Evolutionary conservation across 2,888 invertebrate species (phyloP).

Genomic region (Eupithecia vulgata): DNA sequence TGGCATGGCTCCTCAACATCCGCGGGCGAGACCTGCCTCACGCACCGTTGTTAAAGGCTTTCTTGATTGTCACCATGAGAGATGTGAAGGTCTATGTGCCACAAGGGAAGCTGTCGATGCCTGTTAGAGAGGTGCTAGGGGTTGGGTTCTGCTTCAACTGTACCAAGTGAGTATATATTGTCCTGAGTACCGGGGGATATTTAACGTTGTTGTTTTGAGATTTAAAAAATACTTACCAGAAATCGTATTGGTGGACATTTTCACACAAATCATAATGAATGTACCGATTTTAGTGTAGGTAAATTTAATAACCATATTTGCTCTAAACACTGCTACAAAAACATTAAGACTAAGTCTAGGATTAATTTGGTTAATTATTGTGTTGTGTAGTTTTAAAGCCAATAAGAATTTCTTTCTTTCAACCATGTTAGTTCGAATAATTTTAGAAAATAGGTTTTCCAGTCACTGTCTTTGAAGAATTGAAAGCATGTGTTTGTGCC

Average conservation of each 20-base stretch:
- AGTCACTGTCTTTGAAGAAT: not conserved
- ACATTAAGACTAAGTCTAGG: too few species aligned
- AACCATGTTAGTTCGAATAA: not conserved
- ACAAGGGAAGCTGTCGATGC: conserved; percentile 85
- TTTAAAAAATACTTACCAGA: too few species aligned
- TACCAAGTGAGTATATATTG: conserved; percentile 65
- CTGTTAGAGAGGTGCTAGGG: conserved; percentile 77
- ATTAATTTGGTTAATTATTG: too few species aligned
- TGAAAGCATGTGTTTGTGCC: not conserved
- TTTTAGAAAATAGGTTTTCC: not conserved
- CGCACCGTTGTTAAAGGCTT: conserved; percentile 91
- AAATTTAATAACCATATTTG: not conserved
- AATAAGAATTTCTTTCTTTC: too few species aligned
- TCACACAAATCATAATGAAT: not conserved
- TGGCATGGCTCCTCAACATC: conserved; percentile 94
- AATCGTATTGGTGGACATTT: too few species aligned
- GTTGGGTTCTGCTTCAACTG: conserved; percentile 85
- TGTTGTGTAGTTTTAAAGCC: too few species aligned
- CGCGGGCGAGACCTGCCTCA: conserved; percentile 93
- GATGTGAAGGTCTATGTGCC: conserved; percentile 89
- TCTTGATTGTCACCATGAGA: conserved; percentile 86
- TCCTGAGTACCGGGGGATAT: not conserved
- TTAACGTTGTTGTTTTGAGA: too few species aligned
- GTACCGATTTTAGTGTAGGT: not conserved
- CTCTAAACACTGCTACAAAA: too few species aligned